Evolutionary conservation across 2,113 vertebrate genomes (phyloP).

Genomic region (Crotalus horridus): DNA sequence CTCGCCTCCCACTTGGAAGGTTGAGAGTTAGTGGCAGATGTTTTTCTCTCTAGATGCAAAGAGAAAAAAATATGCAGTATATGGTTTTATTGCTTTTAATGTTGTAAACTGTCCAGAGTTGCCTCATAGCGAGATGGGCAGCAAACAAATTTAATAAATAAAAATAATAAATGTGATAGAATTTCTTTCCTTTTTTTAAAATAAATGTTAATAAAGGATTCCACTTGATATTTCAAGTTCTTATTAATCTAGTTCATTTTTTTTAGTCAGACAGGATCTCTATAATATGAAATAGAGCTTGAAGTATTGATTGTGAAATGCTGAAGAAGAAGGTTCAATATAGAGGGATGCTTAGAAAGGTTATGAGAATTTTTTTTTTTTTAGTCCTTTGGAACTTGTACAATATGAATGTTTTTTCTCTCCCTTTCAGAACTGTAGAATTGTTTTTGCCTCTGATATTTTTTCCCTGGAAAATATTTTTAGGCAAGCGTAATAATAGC

Average conservation of each 20-base stretch:
- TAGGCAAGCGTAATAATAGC: background rate
- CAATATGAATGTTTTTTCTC: background rate
- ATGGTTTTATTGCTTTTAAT: too few relatives aligned
- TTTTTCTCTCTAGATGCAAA: too few relatives aligned
- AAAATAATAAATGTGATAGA: background rate
- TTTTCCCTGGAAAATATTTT: background rate
- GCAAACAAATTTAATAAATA: background rate
- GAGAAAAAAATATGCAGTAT: too few relatives aligned
- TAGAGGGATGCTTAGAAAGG: background rate
- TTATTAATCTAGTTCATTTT: background rate
- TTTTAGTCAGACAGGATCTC: background rate
- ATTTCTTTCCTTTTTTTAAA: background rate
- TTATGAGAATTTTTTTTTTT: background rate
- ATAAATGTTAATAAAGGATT: background rate
- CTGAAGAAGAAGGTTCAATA: background rate
- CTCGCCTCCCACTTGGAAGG: too few relatives aligned
- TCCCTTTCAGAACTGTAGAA: background rate
- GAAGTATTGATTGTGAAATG: background rate
- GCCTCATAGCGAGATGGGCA: background rate
- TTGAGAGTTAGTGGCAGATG: too few relatives aligned
- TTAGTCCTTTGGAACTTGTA: background rate
- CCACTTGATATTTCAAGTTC: background rate
- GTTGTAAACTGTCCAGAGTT: too few relatives aligned
- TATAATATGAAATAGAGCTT: background rate
- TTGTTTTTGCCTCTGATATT: background rate